Conservation (phyloP, 2,888 invertebrate genomes). For the Parelbella ahira region DNA sequence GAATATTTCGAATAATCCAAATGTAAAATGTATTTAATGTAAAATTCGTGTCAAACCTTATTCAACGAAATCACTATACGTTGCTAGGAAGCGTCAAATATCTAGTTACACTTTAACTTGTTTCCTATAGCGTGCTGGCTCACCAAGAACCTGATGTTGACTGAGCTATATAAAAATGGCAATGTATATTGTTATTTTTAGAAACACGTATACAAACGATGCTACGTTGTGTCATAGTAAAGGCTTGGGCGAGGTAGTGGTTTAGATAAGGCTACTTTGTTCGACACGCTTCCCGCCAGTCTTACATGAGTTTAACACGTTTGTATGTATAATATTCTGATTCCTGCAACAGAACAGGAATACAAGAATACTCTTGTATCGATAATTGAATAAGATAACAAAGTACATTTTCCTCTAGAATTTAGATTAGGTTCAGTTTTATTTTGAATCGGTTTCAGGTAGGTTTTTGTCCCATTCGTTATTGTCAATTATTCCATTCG, state of each 20-base stretch:
- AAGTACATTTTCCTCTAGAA: too few species aligned
- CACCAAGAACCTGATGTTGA: background rate
- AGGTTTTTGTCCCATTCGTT: too few species aligned
- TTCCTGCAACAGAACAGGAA: slow-evolving; percentile 6
- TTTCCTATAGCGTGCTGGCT: too few species aligned
- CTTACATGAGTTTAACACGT: slow-evolving; percentile 21
- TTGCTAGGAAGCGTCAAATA: background rate
- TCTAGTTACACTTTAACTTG: background rate
- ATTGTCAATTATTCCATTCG: too few species aligned
- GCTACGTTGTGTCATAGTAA: slow-evolving; percentile 1
- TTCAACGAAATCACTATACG: slow-evolving; percentile 12
- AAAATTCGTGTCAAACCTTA: slow-evolving; percentile 19
- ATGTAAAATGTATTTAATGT: slow-evolving; percentile 12
- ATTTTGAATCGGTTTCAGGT: too few species aligned
- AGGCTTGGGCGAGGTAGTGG: slow-evolving; percentile 8
- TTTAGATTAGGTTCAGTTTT: too few species aligned
- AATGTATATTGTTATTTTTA: background rate
- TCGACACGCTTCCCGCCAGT: slow-evolving; percentile 15
- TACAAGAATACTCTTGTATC: slow-evolving; percentile 1
- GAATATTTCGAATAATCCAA: too few species aligned
- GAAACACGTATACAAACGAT: background rate
- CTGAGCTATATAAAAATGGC: background rate
- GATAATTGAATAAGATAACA: slow-evolving; percentile 10
- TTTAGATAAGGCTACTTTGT: slow-evolving; percentile 25
- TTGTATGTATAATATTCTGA: slow-evolving; percentile 20